Conservation (phyloP, 2,888 invertebrate genomes). For the Synergus japonicus region DNA sequence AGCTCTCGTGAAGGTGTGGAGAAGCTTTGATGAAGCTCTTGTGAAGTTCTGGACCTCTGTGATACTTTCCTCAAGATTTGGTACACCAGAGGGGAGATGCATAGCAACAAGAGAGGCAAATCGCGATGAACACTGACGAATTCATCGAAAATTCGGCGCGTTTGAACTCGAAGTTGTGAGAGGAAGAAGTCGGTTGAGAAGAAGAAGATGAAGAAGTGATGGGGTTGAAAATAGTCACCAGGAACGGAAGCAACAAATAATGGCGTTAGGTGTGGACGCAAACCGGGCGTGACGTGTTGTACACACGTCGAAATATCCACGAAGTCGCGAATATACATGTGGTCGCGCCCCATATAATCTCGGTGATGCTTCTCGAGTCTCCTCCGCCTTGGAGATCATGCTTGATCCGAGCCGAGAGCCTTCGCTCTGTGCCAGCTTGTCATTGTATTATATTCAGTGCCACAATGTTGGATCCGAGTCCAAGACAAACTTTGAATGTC, state of each 20-base stretch:
- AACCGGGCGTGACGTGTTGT: conserved; percentile 72
- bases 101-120: conserved; percentile 46
- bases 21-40: conserved; percentile 41
- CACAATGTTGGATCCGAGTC: conserved; percentile 60
- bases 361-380: conserved; percentile 73
- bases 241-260: conserved; percentile 77
- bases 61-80: conserved; percentile 34
- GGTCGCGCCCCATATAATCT: conserved; percentile 76
- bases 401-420: conserved; percentile 59
- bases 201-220: conserved; percentile 51
- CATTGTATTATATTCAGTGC: conserved; percentile 51
- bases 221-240: conserved; percentile 67
- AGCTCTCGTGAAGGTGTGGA: conserved; percentile 22
- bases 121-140: conserved; percentile 49
- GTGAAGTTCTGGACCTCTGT: not conserved
- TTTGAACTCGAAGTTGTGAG: conserved; percentile 58
- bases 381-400: conserved; percentile 60
- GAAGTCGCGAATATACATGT: conserved; percentile 53
- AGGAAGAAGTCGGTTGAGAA: conserved; percentile 53
- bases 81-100: not conserved
- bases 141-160: conserved; percentile 64
- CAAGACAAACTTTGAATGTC: conserved; percentile 73
- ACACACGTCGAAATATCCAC: conserved; percentile 50
- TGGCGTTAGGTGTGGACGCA: conserved; percentile 74
- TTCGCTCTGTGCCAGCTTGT: conserved; percentile 49